Evolutionary conservation across 2,888 invertebrate genomes (phyloP).

Genomic region (Eupithecia inturbata): DNA sequence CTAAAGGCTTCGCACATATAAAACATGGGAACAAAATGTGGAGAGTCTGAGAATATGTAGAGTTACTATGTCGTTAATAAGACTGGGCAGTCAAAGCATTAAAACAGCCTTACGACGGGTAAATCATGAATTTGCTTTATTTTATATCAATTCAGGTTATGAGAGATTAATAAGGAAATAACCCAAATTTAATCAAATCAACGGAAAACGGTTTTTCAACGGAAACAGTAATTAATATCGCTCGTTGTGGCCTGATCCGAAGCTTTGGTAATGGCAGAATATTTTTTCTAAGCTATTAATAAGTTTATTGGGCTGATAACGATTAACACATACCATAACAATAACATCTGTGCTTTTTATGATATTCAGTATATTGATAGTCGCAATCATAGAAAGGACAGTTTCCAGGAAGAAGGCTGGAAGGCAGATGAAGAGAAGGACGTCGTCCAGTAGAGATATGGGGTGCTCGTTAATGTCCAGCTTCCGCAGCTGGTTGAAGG

Average conservation of each 20-base stretch:
- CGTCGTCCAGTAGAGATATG: slow-evolving; percentile 87
- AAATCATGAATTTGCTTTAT: background rate
- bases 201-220: no score
- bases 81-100: background rate
- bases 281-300: background rate
- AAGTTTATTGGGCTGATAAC: background rate
- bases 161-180: background rate
- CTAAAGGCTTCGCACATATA: background rate
- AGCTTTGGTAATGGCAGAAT: background rate
- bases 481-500: slow-evolving; percentile 86
- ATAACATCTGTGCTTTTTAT: slow-evolving; percentile 80
- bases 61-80: background rate
- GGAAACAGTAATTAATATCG: background rate
- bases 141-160: background rate
- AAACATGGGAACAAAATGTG: background rate
- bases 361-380: slow-evolving; percentile 79
- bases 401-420: slow-evolving; percentile 90
- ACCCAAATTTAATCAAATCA: background rate
- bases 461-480: slow-evolving; percentile 87
- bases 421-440: slow-evolving; percentile 87
- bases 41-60: background rate
- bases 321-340: slow-evolving; percentile 79
- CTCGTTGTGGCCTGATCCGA: background rate
- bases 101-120: background rate
- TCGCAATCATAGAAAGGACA: slow-evolving; percentile 87